These are phyloP conservation scores for Stenopsyche tienmushanensis DNA, from an alignment of 1,140 invertebrate species.

Conservation along the genomic window DNA sequence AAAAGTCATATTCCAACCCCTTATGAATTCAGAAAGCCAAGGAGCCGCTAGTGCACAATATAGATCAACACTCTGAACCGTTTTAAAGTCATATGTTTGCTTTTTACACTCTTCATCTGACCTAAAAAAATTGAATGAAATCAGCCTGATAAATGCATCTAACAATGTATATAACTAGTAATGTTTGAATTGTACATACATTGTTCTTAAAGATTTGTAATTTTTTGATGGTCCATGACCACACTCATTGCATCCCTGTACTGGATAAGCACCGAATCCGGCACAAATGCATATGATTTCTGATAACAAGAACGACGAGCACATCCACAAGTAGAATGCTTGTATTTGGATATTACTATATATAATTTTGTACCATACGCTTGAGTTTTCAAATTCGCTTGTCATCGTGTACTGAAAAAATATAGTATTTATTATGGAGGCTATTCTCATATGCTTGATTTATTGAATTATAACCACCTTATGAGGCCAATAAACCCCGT, in stretches of 20 bases:
- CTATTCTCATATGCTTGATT: too few species aligned
- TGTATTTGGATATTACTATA: slow-evolving; percentile 88
- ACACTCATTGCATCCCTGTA: slow-evolving; percentile 64
- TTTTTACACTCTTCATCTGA: slow-evolving; percentile 53
- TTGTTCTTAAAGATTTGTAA: slow-evolving; percentile 56
- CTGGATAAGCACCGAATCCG: slow-evolving; percentile 89
- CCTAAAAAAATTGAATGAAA: slow-evolving; percentile 29
- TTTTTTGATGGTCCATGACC: slow-evolving; percentile 78
- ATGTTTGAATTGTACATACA: slow-evolving; percentile 47
- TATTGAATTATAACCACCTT: too few species aligned
- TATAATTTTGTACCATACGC: slow-evolving; percentile 73
- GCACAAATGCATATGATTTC: slow-evolving; percentile 90
- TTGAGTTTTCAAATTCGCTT: slow-evolving; percentile 67
- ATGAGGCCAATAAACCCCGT: too few species aligned
- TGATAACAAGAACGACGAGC: slow-evolving; percentile 85
- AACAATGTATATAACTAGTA: too few species aligned
- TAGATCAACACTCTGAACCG: slow-evolving; percentile 80
- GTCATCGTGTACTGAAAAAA: slow-evolving; percentile 68
- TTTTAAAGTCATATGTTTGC: slow-evolving; percentile 77
- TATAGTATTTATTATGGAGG: neutral
- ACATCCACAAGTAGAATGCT: slow-evolving; percentile 86
- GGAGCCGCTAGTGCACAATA: slow-evolving; percentile 74
- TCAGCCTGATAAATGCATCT: too few species aligned
- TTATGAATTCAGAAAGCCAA: slow-evolving; percentile 81
- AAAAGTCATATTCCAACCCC: slow-evolving; percentile 91